phyloP scores from a whole-genome alignment of 2,113 vertebrate species.

The Platysteira castanea region DNA sequence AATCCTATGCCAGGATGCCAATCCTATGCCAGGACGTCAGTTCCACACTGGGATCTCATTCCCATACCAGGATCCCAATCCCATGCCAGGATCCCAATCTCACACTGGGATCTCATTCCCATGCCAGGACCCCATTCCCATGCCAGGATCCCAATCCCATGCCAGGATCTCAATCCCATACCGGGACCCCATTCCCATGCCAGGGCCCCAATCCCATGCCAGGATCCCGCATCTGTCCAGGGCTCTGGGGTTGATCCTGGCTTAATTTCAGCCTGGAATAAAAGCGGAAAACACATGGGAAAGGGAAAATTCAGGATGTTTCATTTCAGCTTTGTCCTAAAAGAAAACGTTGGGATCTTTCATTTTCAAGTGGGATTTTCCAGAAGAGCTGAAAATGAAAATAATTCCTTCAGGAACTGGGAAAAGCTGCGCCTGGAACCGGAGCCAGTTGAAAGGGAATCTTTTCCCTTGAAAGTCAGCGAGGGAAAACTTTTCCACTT shows the following conservation, averaged over 20 bases:
- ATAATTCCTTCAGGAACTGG: accelerated
- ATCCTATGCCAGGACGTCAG: not conserved
- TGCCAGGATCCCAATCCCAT: accelerated
- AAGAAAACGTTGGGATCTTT: accelerated
- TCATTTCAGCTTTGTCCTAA: not conserved
- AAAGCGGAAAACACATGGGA: accelerated
- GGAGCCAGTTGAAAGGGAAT: not conserved
- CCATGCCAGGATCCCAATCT: accelerated
- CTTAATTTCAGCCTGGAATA: not conserved
- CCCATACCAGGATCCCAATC: accelerated
- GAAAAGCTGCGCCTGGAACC: not conserved
- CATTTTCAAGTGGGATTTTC: not conserved
- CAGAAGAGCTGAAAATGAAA: accelerated
- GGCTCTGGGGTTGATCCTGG: not conserved
- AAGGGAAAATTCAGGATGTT: not conserved
- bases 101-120: accelerated
- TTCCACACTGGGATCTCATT: not conserved
- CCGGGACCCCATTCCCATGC: accelerated
- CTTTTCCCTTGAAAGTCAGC: not conserved
- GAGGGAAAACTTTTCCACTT: not conserved
- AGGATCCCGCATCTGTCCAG: too few relatives aligned
- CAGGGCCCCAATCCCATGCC: accelerated
- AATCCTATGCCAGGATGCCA: not conserved
- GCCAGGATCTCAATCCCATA: accelerated
- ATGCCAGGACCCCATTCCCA: accelerated